phyloP scores from a whole-genome alignment of 2,888 invertebrate genomes.

The Neuroscelio doddi region DNA sequence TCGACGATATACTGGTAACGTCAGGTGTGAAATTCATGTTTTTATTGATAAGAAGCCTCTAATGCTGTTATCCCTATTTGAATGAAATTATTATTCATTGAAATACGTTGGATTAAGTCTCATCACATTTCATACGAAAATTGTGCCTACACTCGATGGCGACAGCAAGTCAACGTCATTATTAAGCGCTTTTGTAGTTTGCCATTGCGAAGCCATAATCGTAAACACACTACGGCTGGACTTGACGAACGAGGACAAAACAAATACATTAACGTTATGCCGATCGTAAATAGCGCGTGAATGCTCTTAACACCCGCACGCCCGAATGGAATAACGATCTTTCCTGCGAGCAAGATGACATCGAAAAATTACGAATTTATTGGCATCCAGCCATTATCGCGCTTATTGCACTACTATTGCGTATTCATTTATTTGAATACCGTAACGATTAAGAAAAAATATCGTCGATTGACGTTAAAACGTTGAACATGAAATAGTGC shows the following conservation, averaged over 20 bases:
- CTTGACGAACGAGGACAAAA: slow-evolving; percentile 48
- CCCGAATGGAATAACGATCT: slow-evolving; percentile 39
- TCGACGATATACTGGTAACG: not conserved
- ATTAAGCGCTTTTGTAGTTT: slow-evolving; percentile 13
- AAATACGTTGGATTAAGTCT: no score
- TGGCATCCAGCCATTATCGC: slow-evolving; percentile 40
- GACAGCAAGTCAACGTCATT: slow-evolving; percentile 22
- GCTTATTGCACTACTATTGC: slow-evolving; percentile 25
- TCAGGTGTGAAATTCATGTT: not conserved
- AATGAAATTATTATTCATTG: no score
- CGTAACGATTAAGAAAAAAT: slow-evolving; percentile 44
- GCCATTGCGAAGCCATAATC: slow-evolving; percentile 48
- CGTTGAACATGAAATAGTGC: slow-evolving; percentile 22
- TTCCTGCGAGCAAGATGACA: slow-evolving; percentile 24
- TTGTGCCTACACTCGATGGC: not conserved
- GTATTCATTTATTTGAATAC: slow-evolving; percentile 47
- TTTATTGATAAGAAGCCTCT: no score
- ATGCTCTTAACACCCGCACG: slow-evolving; percentile 41
- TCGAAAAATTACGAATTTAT: slow-evolving; percentile 47
- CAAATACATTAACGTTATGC: slow-evolving; percentile 53
- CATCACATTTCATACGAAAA: no score
- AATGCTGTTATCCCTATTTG: no score
- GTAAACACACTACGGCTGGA: slow-evolving; percentile 51
- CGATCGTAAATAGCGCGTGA: slow-evolving; percentile 49
- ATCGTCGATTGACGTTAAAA: slow-evolving; percentile 25